Conservation (phyloP, 2,797 vertebrate genomes). For the Ciconia nigra region DNA sequence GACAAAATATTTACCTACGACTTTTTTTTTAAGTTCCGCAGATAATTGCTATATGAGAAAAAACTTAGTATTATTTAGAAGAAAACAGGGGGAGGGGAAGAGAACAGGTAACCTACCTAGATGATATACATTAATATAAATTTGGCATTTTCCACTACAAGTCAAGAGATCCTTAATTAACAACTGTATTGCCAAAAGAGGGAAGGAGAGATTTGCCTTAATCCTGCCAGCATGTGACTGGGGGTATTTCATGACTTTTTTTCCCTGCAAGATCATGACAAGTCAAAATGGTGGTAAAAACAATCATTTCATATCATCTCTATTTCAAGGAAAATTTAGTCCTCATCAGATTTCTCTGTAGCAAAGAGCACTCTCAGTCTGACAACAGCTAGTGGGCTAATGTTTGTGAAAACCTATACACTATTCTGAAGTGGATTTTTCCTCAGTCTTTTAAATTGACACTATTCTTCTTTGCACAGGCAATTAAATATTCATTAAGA, state of each 20-base stretch:
- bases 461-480: neutral
- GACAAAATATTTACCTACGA: neutral
- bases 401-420: neutral
- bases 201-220: neutral
- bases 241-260: neutral
- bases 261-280: neutral
- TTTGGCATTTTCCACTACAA: neutral
- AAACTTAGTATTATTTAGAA: neutral
- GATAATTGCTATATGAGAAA: neutral
- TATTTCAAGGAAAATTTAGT: neutral
- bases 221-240: neutral
- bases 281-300: neutral
- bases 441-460: neutral
- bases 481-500: constrained; percentile 5
- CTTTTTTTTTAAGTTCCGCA: neutral
- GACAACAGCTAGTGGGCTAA: neutral
- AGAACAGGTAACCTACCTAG: neutral
- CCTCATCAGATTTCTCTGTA: neutral
- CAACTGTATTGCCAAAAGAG: neutral
- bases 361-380: neutral
- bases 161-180: neutral
- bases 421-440: neutral
- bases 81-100: neutral
- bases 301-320: neutral
- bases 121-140: neutral